Conservation (phyloP, 2,888 invertebrate genomes). For the Deilephila elpenor region DNA sequence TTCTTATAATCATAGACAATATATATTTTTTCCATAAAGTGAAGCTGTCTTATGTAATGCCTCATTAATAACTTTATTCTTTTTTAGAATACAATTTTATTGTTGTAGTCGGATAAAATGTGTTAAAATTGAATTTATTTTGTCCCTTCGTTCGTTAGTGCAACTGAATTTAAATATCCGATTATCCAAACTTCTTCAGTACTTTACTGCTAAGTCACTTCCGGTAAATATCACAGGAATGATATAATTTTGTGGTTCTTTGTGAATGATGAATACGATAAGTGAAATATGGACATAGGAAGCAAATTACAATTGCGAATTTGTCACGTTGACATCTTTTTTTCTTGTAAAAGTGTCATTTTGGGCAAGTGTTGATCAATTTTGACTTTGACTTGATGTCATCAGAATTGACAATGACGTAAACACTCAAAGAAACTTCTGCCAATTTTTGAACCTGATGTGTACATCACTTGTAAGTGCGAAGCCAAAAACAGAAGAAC, state of each 20-base stretch:
- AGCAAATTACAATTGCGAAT: neutral
- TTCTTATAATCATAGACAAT: neutral
- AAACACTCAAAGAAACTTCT: neutral
- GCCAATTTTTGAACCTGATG: no score
- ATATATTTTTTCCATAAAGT: neutral
- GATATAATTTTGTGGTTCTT: no score
- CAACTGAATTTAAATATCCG: no score
- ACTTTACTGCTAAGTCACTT: no score
- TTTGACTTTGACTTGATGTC: neutral
- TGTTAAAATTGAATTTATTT: no score
- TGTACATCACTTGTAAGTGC: no score
- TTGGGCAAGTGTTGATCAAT: neutral
- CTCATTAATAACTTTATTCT: neutral
- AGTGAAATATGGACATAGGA: neutral
- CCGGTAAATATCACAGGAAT: no score
- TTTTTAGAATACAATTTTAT: no score
- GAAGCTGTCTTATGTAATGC: neutral
- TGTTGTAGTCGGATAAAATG: no score
- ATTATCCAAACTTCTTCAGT: no score
- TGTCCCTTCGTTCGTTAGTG: no score
- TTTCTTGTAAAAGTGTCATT: neutral
- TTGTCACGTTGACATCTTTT: slow-evolving; percentile 1
- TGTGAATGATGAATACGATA: neutral
- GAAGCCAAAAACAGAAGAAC: no score
- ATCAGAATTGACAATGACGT: neutral